These are phyloP conservation scores for Mesembrinibis cayennensis DNA, from an alignment of 2,113 vertebrate species.

Conservation along the genomic window DNA sequence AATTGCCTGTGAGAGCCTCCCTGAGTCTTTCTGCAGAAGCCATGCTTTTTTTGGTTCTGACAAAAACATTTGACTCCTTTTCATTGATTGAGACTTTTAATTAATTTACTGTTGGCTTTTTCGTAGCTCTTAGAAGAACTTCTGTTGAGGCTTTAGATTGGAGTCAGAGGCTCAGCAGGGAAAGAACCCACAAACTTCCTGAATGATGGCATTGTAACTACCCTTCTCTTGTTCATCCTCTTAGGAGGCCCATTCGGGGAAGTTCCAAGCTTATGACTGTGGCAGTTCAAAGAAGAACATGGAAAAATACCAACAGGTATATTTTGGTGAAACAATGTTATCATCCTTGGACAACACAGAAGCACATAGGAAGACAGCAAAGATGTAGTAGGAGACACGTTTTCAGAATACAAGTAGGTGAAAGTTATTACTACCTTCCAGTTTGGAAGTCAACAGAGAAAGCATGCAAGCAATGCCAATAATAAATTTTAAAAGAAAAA, in stretches of 20 bases:
- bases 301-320: conserved; percentile 39
- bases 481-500: background rate
- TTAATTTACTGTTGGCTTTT: background rate
- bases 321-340: background rate
- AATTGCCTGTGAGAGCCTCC: accelerated
- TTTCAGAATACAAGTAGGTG: background rate
- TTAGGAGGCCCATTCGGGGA: background rate
- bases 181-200: background rate
- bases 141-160: background rate
- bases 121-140: background rate
- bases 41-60: background rate
- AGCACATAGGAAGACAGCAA: background rate
- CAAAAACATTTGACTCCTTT: background rate
- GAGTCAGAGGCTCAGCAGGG: background rate
- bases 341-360: background rate
- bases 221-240: background rate
- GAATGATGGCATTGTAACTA: background rate
- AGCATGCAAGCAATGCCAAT: background rate
- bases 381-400: background rate
- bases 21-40: background rate
- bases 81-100: background rate
- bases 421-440: background rate
- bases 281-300: conserved; percentile 24
- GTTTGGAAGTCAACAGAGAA: background rate
- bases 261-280: conserved; percentile 54